phyloP scores from a whole-genome alignment of 2,113 vertebrate species.

The Centropristis striata region DNA sequence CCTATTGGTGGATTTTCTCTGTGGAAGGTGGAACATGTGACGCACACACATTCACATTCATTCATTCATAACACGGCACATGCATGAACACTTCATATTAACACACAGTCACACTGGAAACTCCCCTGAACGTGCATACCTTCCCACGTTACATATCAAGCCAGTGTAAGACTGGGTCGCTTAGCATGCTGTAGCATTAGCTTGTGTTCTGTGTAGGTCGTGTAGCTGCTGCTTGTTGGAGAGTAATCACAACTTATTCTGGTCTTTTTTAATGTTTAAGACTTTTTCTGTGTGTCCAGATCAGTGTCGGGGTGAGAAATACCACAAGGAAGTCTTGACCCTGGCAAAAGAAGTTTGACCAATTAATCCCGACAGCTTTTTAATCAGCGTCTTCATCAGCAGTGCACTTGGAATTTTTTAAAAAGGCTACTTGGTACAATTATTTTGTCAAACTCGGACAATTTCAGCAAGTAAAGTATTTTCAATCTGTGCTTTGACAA shows the following conservation, averaged over 20 bases:
- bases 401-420: no score
- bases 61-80: slow-evolving; percentile 16
- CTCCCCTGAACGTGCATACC: background rate
- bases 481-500: no score
- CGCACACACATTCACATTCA: slow-evolving; percentile 33
- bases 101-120: slow-evolving; percentile 10
- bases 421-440: background rate
- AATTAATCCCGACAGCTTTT: background rate
- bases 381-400: background rate
- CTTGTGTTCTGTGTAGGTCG: slow-evolving; percentile 36
- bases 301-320: background rate
- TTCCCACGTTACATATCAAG: slow-evolving; percentile 16
- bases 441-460: background rate
- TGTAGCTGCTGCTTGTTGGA: slow-evolving; percentile 57
- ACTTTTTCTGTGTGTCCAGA: slow-evolving; percentile 8
- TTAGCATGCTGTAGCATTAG: slow-evolving; percentile 66
- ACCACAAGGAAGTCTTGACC: background rate
- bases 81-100: background rate
- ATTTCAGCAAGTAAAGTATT: background rate
- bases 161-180: slow-evolving; percentile 38
- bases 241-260: background rate
- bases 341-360: background rate
- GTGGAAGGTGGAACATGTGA: slow-evolving; percentile 47
- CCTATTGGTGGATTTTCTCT: slow-evolving; percentile 19
- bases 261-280: background rate